phyloP scores from a whole-genome alignment of 2,888 invertebrate genomes.

The Macaria liturata region DNA sequence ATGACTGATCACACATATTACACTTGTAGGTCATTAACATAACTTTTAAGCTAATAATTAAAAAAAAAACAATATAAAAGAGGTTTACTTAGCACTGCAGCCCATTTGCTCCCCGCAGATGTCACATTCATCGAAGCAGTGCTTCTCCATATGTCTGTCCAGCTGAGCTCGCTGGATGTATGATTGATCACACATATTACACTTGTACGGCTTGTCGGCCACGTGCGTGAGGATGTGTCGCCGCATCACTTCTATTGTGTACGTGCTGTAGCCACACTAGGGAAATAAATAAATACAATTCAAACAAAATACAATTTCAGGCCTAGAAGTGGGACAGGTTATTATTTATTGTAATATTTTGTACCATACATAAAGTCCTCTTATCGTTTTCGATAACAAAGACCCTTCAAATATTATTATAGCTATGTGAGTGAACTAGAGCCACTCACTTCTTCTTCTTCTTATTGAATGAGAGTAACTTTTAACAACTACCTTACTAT shows the following conservation, averaged over 20 bases:
- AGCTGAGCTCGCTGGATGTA: constrained; percentile 93
- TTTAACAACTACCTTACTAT: no score
- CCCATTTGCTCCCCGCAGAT: constrained; percentile 49
- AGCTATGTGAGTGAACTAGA: no score
- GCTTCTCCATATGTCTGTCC: constrained; percentile 90
- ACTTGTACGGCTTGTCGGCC: constrained; percentile 75
- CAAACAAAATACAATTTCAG: no score
- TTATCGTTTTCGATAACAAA: no score
- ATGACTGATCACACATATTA: constrained; percentile 88
- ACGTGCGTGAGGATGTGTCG: constrained; percentile 88
- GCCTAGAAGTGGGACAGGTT: no score
- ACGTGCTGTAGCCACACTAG: constrained; percentile 90
- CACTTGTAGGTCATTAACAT: constrained; percentile 78
- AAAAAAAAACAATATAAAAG: no score
- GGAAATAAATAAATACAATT: constrained; percentile 23
- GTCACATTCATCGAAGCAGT: constrained; percentile 86
- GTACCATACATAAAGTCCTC: no score
- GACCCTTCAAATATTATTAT: no score
- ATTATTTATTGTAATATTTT: no score
- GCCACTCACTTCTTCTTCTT: no score
- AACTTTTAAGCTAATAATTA: no score
- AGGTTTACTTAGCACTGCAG: constrained; percentile 47
- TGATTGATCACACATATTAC: constrained; percentile 88
- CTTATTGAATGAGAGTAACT: no score
- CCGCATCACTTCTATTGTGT: constrained; percentile 92